These are phyloP conservation scores for Catamblyrhynchus diadema DNA, from an alignment of 2,797 vertebrate species.

Conservation along the genomic window DNA sequence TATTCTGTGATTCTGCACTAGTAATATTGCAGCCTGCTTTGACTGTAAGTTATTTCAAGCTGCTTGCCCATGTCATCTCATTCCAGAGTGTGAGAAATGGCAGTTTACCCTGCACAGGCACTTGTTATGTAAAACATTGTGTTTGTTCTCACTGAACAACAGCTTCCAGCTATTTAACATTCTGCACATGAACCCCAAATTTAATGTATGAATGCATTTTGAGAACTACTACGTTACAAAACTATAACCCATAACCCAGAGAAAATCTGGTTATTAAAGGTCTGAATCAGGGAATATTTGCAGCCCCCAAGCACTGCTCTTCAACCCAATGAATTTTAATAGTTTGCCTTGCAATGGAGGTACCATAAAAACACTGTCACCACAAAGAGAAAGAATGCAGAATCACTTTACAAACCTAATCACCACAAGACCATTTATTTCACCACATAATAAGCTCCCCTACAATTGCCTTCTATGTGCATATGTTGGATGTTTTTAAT, in stretches of 20 bases:
- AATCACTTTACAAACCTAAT: slow-evolving; percentile 24
- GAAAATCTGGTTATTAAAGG: slow-evolving; percentile 9
- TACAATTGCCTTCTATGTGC: background rate
- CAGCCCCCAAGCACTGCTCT: background rate
- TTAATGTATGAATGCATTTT: slow-evolving; percentile 56
- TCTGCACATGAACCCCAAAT: slow-evolving; percentile 44
- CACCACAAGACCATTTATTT: slow-evolving; percentile 14
- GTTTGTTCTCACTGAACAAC: slow-evolving; percentile 41
- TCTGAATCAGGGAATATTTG: slow-evolving; percentile 26
- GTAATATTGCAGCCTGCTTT: background rate
- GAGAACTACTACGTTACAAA: slow-evolving; percentile 50
- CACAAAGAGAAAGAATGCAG: slow-evolving; percentile 28
- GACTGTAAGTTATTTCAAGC: background rate
- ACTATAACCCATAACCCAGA: slow-evolving; percentile 19
- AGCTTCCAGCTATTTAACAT: slow-evolving; percentile 58
- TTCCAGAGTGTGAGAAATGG: slow-evolving; percentile 34
- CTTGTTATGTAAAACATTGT: slow-evolving; percentile 53
- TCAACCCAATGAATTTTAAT: slow-evolving; percentile 44
- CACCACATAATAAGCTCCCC: background rate
- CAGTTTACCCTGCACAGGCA: slow-evolving; percentile 25
- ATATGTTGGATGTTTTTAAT: background rate
- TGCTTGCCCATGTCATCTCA: slow-evolving; percentile 8
- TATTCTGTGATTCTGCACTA: background rate
- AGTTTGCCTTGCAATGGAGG: background rate
- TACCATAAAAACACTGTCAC: slow-evolving; percentile 17